Conservation (phyloP, 1,140 invertebrate species). For the Oryzaephilus surinamensis region DNA sequence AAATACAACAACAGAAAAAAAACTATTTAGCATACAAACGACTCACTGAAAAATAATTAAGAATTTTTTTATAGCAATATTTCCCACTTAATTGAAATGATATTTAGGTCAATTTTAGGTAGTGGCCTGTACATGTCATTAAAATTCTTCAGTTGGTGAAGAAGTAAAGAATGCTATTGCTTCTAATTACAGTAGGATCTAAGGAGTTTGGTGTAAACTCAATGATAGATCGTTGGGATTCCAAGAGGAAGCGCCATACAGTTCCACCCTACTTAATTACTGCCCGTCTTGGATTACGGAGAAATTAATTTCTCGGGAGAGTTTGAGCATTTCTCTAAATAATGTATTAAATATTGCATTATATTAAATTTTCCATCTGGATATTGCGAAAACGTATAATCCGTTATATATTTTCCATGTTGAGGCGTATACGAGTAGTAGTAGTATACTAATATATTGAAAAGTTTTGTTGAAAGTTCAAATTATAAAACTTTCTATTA, state of each 20-base stretch:
- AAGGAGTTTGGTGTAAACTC: constrained; percentile 25
- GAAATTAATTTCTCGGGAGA: constrained; percentile 37
- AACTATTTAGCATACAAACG: no score
- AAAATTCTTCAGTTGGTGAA: constrained; percentile 17
- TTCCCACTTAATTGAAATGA: no score
- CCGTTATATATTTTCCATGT: no score
- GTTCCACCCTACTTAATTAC: constrained; percentile 31
- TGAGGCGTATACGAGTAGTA: no score
- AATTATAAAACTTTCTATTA: no score
- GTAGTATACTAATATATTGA: no score
- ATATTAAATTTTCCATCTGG: constrained; percentile 34
- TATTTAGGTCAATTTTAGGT: no score
- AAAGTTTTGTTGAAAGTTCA: no score
- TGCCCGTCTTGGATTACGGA: constrained; percentile 35
- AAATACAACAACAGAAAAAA: no score
- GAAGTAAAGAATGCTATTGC: constrained; percentile 22
- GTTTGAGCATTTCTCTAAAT: constrained; percentile 28
- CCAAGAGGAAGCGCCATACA: constrained; percentile 18
- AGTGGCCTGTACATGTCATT: constrained; percentile 12
- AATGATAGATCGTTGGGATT: constrained; percentile 34
- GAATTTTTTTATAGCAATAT: no score
- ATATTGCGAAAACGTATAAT: no score
- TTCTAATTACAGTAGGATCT: constrained; percentile 19
- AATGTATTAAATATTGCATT: constrained; percentile 35
- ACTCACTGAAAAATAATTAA: no score